A percentile compares a stretch with the other conserved stretches of the same genome.
These are phyloP conservation scores for Drepanosiphum platanoidis DNA, from an alignment of 2,888 invertebrate species.

Conservation along the genomic window DNA sequence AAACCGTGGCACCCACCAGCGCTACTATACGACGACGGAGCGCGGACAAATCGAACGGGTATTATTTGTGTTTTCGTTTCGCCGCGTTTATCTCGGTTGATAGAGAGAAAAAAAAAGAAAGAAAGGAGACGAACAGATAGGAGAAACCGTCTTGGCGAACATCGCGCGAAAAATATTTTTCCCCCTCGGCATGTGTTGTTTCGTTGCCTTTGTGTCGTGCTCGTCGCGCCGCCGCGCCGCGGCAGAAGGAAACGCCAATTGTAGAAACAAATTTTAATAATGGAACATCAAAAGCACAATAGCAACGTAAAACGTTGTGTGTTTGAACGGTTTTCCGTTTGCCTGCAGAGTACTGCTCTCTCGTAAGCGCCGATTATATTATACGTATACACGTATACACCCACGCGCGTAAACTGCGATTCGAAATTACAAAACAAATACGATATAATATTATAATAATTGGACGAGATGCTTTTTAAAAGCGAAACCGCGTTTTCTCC, in stretches of 20 bases:
- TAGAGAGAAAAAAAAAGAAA: background rate
- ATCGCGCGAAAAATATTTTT: background rate
- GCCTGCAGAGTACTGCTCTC: background rate
- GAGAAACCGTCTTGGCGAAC: background rate
- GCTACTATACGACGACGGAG: background rate
- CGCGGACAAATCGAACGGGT: background rate
- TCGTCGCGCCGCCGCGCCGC: background rate
- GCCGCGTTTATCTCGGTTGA: background rate
- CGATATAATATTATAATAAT: background rate
- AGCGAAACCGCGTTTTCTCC: no score
- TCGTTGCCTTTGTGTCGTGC: background rate
- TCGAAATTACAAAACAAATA: background rate
- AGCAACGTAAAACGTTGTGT: conserved; percentile 3
- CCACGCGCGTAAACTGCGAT: no score
- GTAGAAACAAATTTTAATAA: conserved; percentile 30
- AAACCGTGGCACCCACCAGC: background rate
- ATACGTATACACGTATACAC: no score
- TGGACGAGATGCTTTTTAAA: no score
- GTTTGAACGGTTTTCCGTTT: conserved; percentile 3
- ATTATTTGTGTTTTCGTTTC: background rate
- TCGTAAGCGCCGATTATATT: background rate
- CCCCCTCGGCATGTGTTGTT: background rate
- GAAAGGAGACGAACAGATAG: background rate
- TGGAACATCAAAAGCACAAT: conserved; percentile 28
- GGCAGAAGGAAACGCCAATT: background rate